Evolutionary conservation across 2,888 invertebrate genomes (phyloP), one percentile per base, ranked within the genome.

Genomic region (Chloromyia formosa): DNA sequence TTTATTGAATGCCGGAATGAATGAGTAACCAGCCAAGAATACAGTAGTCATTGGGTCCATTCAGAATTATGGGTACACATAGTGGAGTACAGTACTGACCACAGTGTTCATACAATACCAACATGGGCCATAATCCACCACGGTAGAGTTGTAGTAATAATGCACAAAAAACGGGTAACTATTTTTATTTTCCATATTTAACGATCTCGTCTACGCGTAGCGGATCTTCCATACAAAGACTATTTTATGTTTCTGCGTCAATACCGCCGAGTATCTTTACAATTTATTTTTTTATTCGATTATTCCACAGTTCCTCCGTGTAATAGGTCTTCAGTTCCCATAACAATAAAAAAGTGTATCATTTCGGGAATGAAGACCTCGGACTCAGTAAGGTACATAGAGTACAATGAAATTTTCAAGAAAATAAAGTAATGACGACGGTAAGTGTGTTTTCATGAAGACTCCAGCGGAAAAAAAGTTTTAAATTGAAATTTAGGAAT

Each of bases 401-500:
- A 12, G 66, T 18, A 66, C 66, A 20, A 66, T 49, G 66, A 45
- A 66, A 66, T 62, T 62, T 62, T 62, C 62, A 16, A 40, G 60
- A 62, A 66, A 45, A 22, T 66, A 16, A 45, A 66, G 66, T 49
- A 66, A 66, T 66, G 66, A 66, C 66, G 66, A 66, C 27, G 27
- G 27, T 35, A 35, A 35, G 27, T 66, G 45, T 45, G 45, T 66
- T 66, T 66, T 66, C 66, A 66, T 66, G 66, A 23, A 66, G 14
- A 22, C 14, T 40, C 4, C 22, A 49, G 7, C 27, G 27, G 20
- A 49, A 66, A 66, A 64, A 66, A 66, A 49, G 22, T 66, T 66
- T n/a, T 66, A 66, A 35, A 66, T 66, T 66, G 66, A 66, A 66
- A 66, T 66, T 66, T 66, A 66, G 66, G 66, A 66, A 66, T 66